phyloP scores from a whole-genome alignment of 1,140 invertebrate genomes.

The Stegodyphus dumicola region DNA sequence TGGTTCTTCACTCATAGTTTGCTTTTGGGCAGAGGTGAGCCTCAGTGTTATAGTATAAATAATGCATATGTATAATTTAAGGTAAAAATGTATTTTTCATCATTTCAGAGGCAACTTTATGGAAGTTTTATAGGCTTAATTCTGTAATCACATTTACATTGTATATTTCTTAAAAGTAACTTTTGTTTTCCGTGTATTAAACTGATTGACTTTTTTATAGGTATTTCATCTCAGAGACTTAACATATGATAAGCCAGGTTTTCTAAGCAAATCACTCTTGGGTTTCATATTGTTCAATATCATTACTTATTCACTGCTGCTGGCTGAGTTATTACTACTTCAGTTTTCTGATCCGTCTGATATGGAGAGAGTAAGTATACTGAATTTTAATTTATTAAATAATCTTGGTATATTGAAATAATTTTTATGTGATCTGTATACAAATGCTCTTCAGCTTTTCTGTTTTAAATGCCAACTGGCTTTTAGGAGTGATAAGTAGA shows the following conservation, averaged over 20 bases:
- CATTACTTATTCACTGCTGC: conserved; percentile 85
- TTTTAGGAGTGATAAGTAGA: too few species aligned
- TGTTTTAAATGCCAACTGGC: too few species aligned
- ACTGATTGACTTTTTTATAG: conserved; percentile 69
- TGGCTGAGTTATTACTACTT: conserved; percentile 82
- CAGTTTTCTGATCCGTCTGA: conserved; percentile 75
- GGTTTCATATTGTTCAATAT: conserved; percentile 91
- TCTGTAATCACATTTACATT: too few species aligned
- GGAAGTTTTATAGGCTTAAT: too few species aligned
- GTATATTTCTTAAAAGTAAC: background rate
- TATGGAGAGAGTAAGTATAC: conserved; percentile 72
- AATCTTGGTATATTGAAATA: too few species aligned
- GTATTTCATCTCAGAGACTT: conserved; percentile 91
- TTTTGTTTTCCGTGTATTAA: background rate
- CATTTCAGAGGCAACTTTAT: too few species aligned
- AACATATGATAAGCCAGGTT: conserved; percentile 82
- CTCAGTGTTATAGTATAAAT: background rate
- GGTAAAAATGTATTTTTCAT: too few species aligned
- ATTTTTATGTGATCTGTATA: too few species aligned
- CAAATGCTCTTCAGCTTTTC: too few species aligned
- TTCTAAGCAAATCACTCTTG: conserved; percentile 92
- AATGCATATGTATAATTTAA: background rate
- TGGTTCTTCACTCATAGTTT: conserved; percentile 90
- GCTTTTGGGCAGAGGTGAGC: conserved; percentile 93
- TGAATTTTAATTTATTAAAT: background rate